Percentiles rank a stretch among this genome's conserved stretches.
phyloP scores from a whole-genome alignment of 2,113 vertebrate species.

The Xyliphius kryptos region DNA sequence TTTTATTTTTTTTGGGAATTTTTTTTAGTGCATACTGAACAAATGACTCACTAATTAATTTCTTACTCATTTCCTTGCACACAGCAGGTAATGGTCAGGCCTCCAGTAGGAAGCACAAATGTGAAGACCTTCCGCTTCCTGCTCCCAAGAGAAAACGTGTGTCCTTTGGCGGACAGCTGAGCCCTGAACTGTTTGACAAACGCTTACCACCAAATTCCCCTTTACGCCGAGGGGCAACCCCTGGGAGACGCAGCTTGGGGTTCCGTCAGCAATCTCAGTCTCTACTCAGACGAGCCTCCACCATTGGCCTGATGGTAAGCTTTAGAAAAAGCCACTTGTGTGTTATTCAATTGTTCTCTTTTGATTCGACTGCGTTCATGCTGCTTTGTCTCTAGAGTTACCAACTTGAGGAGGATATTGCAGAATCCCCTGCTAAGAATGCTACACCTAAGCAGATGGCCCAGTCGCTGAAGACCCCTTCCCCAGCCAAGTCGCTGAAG shows the following conservation, averaged over 20 bases:
- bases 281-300: conserved; percentile 66
- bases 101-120: conserved; percentile 60
- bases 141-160: conserved; percentile 73
- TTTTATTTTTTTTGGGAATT: no score
- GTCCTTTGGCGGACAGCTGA: conserved; percentile 77
- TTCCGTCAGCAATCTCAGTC: conserved; percentile 46
- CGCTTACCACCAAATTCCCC: conserved; percentile 79
- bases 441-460: conserved; percentile 19
- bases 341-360: background rate
- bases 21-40: no score
- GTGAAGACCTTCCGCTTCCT: conserved; percentile 34
- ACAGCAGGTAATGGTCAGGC: conserved; percentile 29
- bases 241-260: conserved; percentile 59
- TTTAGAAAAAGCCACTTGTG: no score
- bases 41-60: no score
- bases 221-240: conserved; percentile 69
- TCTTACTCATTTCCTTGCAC: background rate
- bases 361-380: background rate
- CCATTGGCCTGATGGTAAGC: conserved; percentile 58
- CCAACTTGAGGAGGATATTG: background rate
- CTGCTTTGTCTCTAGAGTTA: conserved; percentile 27
- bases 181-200: conserved; percentile 84
- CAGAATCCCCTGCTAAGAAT: conserved; percentile 30
- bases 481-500: conserved; percentile 33
- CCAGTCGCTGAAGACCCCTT: conserved; percentile 8